Evolutionary conservation across 2,797 vertebrate species (phyloP), one percentile per base, ranked within the genome.

Genomic region (Scolopax rusticola): DNA sequence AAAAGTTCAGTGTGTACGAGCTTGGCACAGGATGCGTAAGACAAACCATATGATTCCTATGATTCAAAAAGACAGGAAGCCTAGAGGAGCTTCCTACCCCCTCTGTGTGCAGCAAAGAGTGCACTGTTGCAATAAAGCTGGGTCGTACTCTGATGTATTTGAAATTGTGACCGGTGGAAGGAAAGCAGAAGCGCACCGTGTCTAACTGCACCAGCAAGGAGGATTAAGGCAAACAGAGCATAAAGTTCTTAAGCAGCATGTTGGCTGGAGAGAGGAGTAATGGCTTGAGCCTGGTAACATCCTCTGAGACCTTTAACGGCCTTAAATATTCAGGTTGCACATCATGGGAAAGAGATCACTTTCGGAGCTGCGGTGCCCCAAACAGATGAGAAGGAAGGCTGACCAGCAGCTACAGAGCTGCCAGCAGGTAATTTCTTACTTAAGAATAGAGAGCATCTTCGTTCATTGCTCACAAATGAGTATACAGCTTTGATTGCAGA

Each of bases 151-250:
- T 54, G 73, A 23, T 33, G 23, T 54, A 30, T 89, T 89, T 90
- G 61, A 86, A 88, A 82, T 78, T 76, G 84, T 24, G 5, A 47
- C 75, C 75, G 45, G 28, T 61, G 32, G 43, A 89, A 83, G 41
- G 41, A 27, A 40, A 57, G n/a, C 36, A 33, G 76, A 71, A 61
- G 50, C 57, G 57, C 1, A 0, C 23, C 59, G 57, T 16, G 4
- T 64, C 48, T 40, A 85, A 75, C 11, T 3, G 87, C 77, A 73
- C 67, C 56, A 14, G 82, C 45, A 71, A 95, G 77, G 53, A 82
- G 85, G 83, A 84, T 81, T 91, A 91, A 88, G 90, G 71, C 93
- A 96, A 96, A 79, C 83, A 94, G 91, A 95, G 94, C 90, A 91
- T 88, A 76, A 96, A 93, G 90, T 93, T 59, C 70, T 95, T 88